These are phyloP conservation scores for Augiades crinisus DNA, from an alignment of 2,888 invertebrate genomes.

Conservation along the genomic window DNA sequence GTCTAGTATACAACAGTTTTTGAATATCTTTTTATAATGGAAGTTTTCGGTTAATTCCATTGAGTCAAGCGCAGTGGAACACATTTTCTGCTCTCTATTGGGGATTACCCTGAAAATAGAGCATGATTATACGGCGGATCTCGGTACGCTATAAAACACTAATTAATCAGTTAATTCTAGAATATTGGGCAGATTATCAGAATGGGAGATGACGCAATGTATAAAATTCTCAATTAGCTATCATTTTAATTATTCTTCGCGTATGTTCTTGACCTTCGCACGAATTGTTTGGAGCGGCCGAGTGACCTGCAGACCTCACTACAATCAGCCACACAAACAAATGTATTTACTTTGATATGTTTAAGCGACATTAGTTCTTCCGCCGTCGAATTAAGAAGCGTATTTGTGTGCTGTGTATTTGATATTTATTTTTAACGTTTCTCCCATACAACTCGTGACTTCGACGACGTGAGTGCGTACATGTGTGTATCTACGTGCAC, in stretches of 20 bases:
- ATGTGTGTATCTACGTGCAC: background rate
- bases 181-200: background rate
- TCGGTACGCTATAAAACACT: background rate
- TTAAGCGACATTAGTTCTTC: conserved; percentile 1
- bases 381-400: background rate
- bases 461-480: background rate
- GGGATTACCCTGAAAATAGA: too few species aligned
- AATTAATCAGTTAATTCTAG: conserved; percentile 4
- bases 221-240: conserved; percentile 24
- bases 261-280: conserved; percentile 19
- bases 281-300: conserved; percentile 11
- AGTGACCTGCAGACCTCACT: conserved; percentile 11
- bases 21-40: too few species aligned
- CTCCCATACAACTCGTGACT: background rate
- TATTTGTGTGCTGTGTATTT: background rate
- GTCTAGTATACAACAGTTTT: too few species aligned
- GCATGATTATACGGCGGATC: background rate
- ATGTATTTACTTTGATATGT: background rate
- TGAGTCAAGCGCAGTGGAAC: too few species aligned
- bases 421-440: background rate
- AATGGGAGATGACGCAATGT: conserved; percentile 14
- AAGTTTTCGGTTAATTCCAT: too few species aligned
- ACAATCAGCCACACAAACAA: conserved; percentile 5
- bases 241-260: conserved; percentile 16
- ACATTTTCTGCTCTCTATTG: too few species aligned